Evolutionary conservation across 1,140 invertebrate genomes (phyloP), one percentile per base, ranked within the genome.

Genomic region (Bombus affinis): DNA sequence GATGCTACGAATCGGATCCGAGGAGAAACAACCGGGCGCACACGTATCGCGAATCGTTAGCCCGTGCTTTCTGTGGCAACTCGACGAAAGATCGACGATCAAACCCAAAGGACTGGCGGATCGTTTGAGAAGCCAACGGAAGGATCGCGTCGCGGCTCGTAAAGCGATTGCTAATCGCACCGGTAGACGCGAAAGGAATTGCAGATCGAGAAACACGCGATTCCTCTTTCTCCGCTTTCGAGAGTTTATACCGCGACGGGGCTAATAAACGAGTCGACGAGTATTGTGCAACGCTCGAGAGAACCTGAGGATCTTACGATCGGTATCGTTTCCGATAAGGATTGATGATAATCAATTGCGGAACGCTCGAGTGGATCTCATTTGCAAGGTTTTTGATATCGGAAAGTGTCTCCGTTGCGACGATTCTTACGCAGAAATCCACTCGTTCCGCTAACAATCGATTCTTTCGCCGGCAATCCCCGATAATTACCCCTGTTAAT

Each of bases 401-500:
- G 59, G 78, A 47, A 83, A 80, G 82, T 87, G 68, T 87, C 62
- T 47, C 35, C 32, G 66, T 28, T 70, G 86, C 59, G 74, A 87
- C 82, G 75, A 78, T 87, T 87, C 86, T 85, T 85, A 84, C 82
- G 81, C 84, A 79, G 59, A 59, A 62, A 80, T 62, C 59, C 75
- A 68, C 53, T 59, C 75, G 28, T 65, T 22, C 57, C 22, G 70
- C 62, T 74, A 87, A 87, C 81, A 80, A 84, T 35, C 80, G 59
- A 42, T 37, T 66, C 68, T n/a, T 73, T 37, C n/a, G 15, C 39
- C 39, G 4, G 15, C 15, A 1, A 25, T 12, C 44, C 35, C n/a
- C 32, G 37, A 85, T 73, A 87, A 87, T 87, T 87, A 87, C 70
- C 59, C 12, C 74, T 68, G 59, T 80, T 84, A 87, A 87, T 84